These are phyloP conservation scores for Atta colombica DNA, from an alignment of 1,140 invertebrate species.

Conservation along the genomic window DNA sequence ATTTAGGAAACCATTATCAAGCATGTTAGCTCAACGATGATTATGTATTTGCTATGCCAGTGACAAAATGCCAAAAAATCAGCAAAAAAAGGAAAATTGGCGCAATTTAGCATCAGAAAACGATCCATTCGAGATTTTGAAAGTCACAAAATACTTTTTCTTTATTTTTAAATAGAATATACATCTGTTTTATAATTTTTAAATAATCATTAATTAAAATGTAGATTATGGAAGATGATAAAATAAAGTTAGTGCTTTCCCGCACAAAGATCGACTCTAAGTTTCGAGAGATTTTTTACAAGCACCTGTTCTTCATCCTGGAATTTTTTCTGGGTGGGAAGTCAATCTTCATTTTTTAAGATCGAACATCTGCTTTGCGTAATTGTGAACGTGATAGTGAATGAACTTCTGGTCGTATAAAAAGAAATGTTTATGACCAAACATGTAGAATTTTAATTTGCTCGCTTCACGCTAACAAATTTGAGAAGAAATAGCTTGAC, in stretches of 20 bases:
- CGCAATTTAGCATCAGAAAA: background rate
- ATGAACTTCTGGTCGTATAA: conserved; percentile 37
- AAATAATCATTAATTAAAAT: conserved; percentile 10
- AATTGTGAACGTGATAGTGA: conserved; percentile 55
- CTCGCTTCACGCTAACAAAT: background rate
- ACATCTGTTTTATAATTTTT: background rate
- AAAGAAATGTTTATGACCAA: conserved; percentile 27
- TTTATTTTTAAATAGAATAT: conserved; percentile 13
- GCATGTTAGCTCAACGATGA: background rate
- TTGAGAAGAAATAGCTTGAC: background rate
- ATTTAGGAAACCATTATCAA: conserved; percentile 74
- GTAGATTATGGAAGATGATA: background rate
- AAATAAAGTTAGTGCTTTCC: background rate
- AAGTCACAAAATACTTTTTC: background rate
- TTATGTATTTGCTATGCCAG: background rate
- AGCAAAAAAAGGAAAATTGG: background rate
- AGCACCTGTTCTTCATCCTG: conserved; percentile 80
- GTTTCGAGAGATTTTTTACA: conserved; percentile 69
- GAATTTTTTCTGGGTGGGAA: conserved; percentile 77
- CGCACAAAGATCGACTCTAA: conserved; percentile 52
- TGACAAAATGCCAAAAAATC: background rate
- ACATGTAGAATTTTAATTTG: conserved; percentile 26
- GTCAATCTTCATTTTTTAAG: conserved; percentile 77
- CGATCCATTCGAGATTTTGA: background rate
- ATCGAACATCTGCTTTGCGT: conserved; percentile 81